phyloP scores from a whole-genome alignment of 2,113 vertebrate genomes.

The Macroglossus sobrinus region DNA sequence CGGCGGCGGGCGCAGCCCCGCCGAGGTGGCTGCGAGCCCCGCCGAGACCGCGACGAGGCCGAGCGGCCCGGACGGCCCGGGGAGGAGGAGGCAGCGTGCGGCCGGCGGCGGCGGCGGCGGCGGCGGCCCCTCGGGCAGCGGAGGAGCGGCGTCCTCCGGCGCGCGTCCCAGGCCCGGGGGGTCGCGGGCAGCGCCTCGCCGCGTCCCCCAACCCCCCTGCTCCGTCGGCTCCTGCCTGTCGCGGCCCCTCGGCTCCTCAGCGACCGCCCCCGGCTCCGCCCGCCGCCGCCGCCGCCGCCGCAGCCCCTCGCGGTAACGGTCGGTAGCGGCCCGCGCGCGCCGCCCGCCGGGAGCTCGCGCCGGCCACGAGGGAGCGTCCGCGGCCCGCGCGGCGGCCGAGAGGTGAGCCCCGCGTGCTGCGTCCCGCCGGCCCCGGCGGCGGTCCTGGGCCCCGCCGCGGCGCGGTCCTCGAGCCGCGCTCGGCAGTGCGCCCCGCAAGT shows the following conservation, averaged over 20 bases:
- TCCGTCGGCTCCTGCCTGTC: neutral
- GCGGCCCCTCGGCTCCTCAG: neutral
- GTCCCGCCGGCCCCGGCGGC: neutral
- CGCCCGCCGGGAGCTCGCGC: constrained; percentile 51
- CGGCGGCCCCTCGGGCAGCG: neutral
- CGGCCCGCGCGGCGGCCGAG: constrained; percentile 17
- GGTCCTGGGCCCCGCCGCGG: too few species aligned
- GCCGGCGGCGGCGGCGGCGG: too few species aligned
- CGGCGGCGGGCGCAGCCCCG: neutral
- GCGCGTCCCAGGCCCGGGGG: neutral
- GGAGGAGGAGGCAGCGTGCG: neutral
- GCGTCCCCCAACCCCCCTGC: neutral
- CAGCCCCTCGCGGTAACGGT: constrained; percentile 52
- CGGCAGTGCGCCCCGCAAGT: neutral
- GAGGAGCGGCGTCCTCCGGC: neutral
- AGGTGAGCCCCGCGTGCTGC: constrained; percentile 17
- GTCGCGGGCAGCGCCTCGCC: neutral
- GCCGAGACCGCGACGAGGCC: neutral
- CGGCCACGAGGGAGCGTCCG: constrained; percentile 68
- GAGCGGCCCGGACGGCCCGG: neutral
- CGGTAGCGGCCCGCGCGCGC: constrained; percentile 53
- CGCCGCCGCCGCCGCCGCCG: constrained; percentile 42
- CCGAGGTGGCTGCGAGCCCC: neutral
- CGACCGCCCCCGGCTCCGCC: constrained; percentile 68
- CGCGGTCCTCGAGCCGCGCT: neutral